Conservation (phyloP, 2,888 invertebrate genomes). For the Noctua pronuba region DNA sequence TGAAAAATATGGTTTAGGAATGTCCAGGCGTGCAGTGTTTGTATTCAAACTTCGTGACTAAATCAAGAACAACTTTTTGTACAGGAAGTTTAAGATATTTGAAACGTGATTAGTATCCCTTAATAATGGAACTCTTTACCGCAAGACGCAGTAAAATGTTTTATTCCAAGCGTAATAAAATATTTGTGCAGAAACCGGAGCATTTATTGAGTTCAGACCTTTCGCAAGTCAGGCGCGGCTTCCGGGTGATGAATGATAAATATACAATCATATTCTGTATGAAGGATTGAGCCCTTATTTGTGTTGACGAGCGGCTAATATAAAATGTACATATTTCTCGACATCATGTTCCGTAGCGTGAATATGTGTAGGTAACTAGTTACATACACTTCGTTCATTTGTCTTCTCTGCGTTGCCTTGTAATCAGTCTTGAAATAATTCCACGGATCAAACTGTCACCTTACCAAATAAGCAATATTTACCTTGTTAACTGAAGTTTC, state of each 20-base stretch:
- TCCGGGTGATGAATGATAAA: constrained; percentile 66
- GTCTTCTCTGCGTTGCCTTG: constrained; percentile 7
- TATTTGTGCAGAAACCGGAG: constrained; percentile 50
- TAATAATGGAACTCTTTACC: constrained; percentile 17
- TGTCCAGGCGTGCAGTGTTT: constrained; percentile 78
- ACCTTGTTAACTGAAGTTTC: constrained; percentile 80
- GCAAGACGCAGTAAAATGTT: constrained; percentile 34
- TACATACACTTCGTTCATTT: constrained; percentile 11
- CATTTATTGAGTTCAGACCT: constrained; percentile 56
- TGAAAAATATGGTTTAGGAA: constrained; percentile 81
- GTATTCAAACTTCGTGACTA: constrained; percentile 80
- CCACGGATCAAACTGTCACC: constrained; percentile 62
- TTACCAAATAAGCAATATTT: constrained; percentile 79
- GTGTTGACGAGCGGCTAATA: constrained; percentile 63
- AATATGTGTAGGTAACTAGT: constrained; percentile 21
- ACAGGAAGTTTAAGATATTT: constrained; percentile 50
- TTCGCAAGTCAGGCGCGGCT: constrained; percentile 59
- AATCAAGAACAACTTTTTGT: constrained; percentile 80
- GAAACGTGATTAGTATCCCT: constrained; percentile 43
- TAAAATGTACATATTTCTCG: constrained; percentile 62
- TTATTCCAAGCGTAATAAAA: constrained; percentile 51
- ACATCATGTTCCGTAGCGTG: constrained; percentile 41
- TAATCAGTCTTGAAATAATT: constrained; percentile 42
- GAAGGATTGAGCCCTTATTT: constrained; percentile 65
- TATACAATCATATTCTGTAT: constrained; percentile 63